Base-by-base conservation (phyloP, 2,113 vertebrate species). In the Thryonomys swinderianus region DNA sequence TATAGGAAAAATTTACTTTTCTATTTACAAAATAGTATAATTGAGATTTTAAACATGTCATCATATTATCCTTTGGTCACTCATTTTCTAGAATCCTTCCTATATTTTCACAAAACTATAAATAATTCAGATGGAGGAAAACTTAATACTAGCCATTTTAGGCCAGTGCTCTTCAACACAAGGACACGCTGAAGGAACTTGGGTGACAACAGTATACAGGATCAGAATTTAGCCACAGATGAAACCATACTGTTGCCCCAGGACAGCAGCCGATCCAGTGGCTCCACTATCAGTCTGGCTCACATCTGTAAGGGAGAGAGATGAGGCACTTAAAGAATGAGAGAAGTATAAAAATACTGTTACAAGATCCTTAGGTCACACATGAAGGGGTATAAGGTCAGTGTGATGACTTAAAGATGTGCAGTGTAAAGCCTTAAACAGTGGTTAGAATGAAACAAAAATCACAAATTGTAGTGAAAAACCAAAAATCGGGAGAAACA, bases 11-110 rank as follows among this genome's bases (percentile, higher is more conserved):
- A 20, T 2, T n/a, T 55, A 1, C 18, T 87, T 88, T 78, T 57
- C 69, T 59, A n/a, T 5, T 80, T 76, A 59, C 66, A 94, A 97
- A 97, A 92, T 53, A 25, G 30, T 17, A 82, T 78, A 86, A 67
- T 45, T 97, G 94, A 96, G 94, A 91, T 37, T 55, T 86, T 83
- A 88, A 85, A n/a, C 3, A n/a, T 37, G 9, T 59, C 78, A 93
- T 12, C 96, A 88, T 66, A 17, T 90, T 25, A 1, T 67, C 16
- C 13, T 21, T 85, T 91, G 34, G 67, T 89, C 2, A 59, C 17
- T 84, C 94, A 21, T 21, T 88, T 96, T 5, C 42, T 87, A 59
- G 48, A 90, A 59, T 93, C 2, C 3, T 95, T 94, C 30, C 2
- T 0, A 0, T 61, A 3, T 88, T 94, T 96, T 73, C 62, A 88